Evolutionary conservation across 2,113 vertebrate genomes (phyloP), one percentile per base, ranked within the genome.

Genomic region (Tragelaphus scriptus): DNA sequence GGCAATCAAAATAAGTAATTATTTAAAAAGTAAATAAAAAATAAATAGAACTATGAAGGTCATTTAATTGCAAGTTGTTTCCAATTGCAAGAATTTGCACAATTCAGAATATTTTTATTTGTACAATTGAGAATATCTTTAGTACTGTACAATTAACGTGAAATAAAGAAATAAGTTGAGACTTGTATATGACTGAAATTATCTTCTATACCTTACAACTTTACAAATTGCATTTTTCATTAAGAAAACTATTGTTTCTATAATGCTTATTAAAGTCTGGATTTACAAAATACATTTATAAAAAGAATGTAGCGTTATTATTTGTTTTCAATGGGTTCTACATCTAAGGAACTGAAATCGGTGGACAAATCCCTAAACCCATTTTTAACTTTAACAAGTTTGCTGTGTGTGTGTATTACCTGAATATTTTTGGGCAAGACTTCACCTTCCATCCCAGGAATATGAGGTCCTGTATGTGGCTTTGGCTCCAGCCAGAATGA

Each of bases 401-500:
- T 88, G 11, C 9, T 23, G 56, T 30, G 68, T 85, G 26, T 88
- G 6, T 94, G 2, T 81, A 90, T 97, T 99, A 99, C 99, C 99
- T 99, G 99, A 98, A 99, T 99, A 98, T 99, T 99, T 99, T 99
- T 99, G 99, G 99, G 99, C 98, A 99, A 99, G 63, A 98, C 99
- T 99, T 99, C 99, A 92, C 99, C 99, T 98, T 99, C 99, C 96
- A 99, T 99, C 96, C 99, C 99, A 98, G 99, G 99, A 99, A 99
- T 99, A 97, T 99, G 99, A 97, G 99, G 99, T 68, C 99, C 99
- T 82, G 99, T 98, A 98, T 99, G 99, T 86, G 99, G 99, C 98
- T 99, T 99, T 93, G 99, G 99, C 98, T 99, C 99, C 81, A 99
- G 99, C 99, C 99, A 99, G 99, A 99, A 99, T 98, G 99, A 99